phyloP scores from a whole-genome alignment of 2,888 invertebrate genomes.

The Agonopterix arenella region DNA sequence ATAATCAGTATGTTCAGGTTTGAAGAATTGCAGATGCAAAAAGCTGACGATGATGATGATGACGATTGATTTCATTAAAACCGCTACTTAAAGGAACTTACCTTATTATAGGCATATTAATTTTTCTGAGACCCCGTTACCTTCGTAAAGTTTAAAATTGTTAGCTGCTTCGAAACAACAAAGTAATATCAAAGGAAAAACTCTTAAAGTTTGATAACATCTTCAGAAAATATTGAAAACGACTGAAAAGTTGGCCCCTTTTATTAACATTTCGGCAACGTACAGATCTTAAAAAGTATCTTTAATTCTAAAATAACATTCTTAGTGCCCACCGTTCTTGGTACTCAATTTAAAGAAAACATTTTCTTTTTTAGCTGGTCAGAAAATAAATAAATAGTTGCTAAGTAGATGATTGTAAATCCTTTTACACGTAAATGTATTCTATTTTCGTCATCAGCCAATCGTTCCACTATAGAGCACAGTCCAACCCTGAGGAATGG shows the following conservation, averaged over 20 bases:
- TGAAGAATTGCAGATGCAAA: no score
- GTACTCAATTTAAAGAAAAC: no score
- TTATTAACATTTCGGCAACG: conserved; percentile 19
- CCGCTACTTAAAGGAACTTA: no score
- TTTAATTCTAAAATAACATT: no score
- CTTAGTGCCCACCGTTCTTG: no score
- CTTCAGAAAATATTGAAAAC: conserved; percentile 21
- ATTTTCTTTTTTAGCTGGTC: no score
- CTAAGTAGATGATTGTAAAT: no score
- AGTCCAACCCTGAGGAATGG: not conserved
- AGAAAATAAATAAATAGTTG: no score
- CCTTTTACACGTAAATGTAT: no score
- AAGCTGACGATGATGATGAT: no score
- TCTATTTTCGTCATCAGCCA: not conserved
- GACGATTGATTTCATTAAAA: no score
- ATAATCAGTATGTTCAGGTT: no score
- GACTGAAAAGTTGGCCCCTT: conserved; percentile 16
- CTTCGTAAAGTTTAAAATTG: conserved; percentile 45
- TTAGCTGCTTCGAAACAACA: conserved; percentile 10
- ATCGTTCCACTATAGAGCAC: not conserved
- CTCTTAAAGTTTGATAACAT: conserved; percentile 18
- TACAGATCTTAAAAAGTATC: conserved; percentile 10
- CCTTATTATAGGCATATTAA: not conserved
- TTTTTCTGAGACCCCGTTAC: conserved; percentile 8
- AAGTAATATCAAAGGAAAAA: conserved; percentile 28